Conservation (phyloP, 2,113 vertebrate genomes). For the Theristicus caerulescens region DNA sequence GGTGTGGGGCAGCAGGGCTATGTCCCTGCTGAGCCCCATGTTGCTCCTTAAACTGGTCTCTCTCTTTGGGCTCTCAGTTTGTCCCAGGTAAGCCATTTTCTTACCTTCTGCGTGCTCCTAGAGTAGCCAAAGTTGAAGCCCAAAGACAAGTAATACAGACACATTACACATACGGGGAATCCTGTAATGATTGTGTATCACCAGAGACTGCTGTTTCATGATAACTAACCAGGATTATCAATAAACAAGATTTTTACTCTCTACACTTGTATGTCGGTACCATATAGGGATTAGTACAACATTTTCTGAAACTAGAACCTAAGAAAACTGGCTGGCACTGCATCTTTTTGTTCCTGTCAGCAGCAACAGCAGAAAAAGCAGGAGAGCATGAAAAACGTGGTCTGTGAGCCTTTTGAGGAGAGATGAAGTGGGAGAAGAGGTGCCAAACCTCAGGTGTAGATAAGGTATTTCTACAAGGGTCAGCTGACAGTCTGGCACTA, state of each 20-base stretch:
- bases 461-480: not conserved
- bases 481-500: not conserved
- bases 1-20: not conserved
- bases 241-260: not conserved
- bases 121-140: not conserved
- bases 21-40: not conserved
- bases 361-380: not conserved
- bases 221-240: not conserved
- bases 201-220: not conserved
- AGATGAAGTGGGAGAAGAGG: not conserved
- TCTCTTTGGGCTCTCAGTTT: not conserved
- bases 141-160: not conserved
- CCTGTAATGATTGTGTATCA: not conserved
- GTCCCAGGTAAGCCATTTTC: not conserved
- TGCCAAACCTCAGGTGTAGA: not conserved
- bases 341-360: not conserved
- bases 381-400: not conserved
- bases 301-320: not conserved
- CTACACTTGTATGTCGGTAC: not conserved
- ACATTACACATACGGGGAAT: not conserved
- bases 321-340: not conserved
- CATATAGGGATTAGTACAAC: not conserved
- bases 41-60: not conserved
- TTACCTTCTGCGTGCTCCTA: not conserved
- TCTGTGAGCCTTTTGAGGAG: not conserved